A percentile compares a stretch with the other conserved stretches of the same genome.
Evolutionary conservation across 2,797 vertebrate genomes (phyloP).

Genomic region (Megalops cyprinoides): DNA sequence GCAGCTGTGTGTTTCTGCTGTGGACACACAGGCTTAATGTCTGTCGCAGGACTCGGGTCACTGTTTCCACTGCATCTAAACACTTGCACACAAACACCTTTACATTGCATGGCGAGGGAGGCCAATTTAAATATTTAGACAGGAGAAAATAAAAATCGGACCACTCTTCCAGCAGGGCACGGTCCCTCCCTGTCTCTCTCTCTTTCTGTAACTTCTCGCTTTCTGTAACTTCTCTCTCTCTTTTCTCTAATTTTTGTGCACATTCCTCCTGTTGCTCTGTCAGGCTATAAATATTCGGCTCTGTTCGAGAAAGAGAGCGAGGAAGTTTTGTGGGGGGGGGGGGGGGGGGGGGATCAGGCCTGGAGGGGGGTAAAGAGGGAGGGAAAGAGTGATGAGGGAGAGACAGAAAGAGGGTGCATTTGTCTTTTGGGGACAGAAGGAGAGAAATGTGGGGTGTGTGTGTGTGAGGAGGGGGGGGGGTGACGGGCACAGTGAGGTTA

Average conservation of each 20-base stretch:
- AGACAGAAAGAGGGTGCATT: neutral
- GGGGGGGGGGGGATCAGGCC: too few relatives aligned
- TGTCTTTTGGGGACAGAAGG: neutral
- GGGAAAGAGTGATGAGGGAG: neutral
- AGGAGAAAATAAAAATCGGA: neutral
- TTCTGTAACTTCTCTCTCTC: neutral
- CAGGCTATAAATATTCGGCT: conserved; percentile 38
- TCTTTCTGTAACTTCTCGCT: neutral
- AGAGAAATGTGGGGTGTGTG: neutral
- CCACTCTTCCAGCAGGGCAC: neutral
- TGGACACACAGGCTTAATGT: too few relatives aligned
- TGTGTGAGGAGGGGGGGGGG: neutral
- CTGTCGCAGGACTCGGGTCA: neutral
- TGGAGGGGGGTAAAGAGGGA: neutral
- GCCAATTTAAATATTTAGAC: neutral
- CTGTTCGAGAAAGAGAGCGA: neutral
- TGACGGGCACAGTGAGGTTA: conserved; percentile 7
- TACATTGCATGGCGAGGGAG: neutral
- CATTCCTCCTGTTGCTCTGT: conserved; percentile 36
- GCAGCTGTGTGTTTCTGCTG: neutral
- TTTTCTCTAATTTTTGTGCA: conserved; percentile 38
- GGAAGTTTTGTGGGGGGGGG: too few relatives aligned
- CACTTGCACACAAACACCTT: neutral
- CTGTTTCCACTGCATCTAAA: neutral
- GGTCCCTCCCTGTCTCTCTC: neutral